Percentiles rank a stretch among this genome's conserved stretches.
Conservation (phyloP, 1,140 invertebrate species). For the Camponotus floridanus region DNA sequence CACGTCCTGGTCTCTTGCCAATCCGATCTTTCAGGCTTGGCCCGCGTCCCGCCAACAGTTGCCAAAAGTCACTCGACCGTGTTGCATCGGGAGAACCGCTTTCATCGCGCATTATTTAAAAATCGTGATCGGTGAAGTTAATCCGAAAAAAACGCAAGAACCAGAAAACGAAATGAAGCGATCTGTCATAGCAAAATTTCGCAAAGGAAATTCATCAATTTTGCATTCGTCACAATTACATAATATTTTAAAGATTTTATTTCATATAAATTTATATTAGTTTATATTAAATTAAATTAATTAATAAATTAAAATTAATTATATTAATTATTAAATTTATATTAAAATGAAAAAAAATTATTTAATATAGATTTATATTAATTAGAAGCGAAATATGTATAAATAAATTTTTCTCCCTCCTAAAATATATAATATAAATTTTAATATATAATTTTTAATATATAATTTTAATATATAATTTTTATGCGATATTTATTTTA, state of each 20-base stretch:
- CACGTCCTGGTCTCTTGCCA: constrained; percentile 73
- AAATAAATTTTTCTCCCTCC: no score
- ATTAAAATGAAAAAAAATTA: not conserved
- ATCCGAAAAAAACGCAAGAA: constrained; percentile 31
- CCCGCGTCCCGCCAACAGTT: constrained; percentile 50
- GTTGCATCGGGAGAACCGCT: not conserved
- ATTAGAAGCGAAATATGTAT: no score
- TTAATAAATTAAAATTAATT: no score
- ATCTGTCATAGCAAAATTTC: constrained; percentile 33
- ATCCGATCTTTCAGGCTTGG: constrained; percentile 65
- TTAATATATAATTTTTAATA: no score
- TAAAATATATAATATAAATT: no score
- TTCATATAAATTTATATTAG: no score
- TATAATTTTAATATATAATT: no score
- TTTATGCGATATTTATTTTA: not conserved
- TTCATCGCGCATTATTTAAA: constrained; percentile 60
- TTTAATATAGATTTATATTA: no score
- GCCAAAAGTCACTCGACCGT: constrained; percentile 64
- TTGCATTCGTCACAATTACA: not conserved
- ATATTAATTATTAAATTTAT: no score
- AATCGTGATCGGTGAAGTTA: constrained; percentile 62
- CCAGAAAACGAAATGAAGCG: constrained; percentile 38
- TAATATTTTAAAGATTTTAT: not conserved
- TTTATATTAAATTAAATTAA: no score
- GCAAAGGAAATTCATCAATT: not conserved